Evolutionary conservation across 2,113 vertebrate species (phyloP).

Genomic region (Anoura caudifer): DNA sequence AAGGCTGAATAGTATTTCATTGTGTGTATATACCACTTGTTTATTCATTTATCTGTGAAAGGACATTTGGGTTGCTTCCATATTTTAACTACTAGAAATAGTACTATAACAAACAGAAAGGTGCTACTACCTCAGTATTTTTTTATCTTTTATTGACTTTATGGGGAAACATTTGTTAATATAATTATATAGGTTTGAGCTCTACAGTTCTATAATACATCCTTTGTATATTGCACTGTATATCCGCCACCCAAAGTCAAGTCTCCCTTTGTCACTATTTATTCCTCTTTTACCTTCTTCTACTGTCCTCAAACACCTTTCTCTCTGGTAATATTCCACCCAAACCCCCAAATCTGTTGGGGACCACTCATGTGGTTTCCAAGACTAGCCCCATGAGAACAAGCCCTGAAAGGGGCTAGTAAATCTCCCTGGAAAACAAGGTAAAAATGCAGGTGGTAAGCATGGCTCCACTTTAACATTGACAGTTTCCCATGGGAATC

Average conservation of each 20-base stretch:
- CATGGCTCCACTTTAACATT: too few species aligned
- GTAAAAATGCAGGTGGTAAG: too few species aligned
- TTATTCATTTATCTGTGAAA: not conserved
- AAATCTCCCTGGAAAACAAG: too few species aligned
- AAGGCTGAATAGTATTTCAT: not conserved
- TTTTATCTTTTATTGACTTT: not conserved
- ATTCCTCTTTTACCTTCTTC: not conserved
- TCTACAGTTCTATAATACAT: not conserved
- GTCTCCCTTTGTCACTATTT: not conserved
- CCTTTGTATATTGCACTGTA: not conserved
- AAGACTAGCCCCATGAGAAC: too few species aligned
- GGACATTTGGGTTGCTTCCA: not conserved
- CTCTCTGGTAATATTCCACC: not conserved
- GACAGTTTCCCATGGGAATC: too few species aligned
- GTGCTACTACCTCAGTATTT: not conserved
- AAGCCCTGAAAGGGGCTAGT: too few species aligned
- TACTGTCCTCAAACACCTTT: not conserved
- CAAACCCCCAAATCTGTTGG: not conserved
- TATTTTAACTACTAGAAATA: not conserved
- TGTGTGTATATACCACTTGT: not conserved
- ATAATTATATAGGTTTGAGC: not conserved
- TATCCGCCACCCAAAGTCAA: not conserved
- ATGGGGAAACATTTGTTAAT: not conserved
- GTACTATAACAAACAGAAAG: not conserved
- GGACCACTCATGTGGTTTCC: too few species aligned